Conservation (phyloP, 2,888 invertebrate species). For the Tachina lurida region DNA sequence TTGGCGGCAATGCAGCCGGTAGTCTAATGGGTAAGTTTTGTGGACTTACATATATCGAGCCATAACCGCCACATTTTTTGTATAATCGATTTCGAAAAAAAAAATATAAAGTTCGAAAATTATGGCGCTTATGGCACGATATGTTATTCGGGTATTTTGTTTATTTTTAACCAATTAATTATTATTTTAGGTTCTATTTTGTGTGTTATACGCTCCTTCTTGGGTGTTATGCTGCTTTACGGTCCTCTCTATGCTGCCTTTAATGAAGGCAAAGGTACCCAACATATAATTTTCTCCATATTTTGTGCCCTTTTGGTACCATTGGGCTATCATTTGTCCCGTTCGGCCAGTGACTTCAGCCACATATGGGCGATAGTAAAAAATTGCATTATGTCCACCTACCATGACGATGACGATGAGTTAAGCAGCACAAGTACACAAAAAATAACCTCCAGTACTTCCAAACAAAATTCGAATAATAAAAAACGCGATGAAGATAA, state of each 20-base stretch:
- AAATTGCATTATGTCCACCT: conserved; percentile 87
- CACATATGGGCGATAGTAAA: conserved; percentile 94
- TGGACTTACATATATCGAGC: neutral
- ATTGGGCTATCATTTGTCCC: conserved; percentile 94
- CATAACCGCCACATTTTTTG: too few relatives aligned
- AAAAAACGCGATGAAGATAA: conserved; percentile 53
- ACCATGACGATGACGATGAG: conserved; percentile 88
- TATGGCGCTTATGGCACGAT: too few relatives aligned
- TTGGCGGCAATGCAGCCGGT: conserved; percentile 94
- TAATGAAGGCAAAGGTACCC: conserved; percentile 91
- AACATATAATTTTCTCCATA: conserved; percentile 96
- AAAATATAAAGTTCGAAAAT: too few relatives aligned
- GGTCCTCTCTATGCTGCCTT: conserved; percentile 95
- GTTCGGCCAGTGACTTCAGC: conserved; percentile 95
- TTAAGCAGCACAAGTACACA: conserved; percentile 73
- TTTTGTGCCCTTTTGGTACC: conserved; percentile 95
- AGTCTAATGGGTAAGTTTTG: conserved; percentile 87
- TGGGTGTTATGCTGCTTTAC: conserved; percentile 91
- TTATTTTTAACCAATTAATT: neutral
- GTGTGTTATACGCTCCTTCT: conserved; percentile 90
- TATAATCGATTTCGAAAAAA: too few relatives aligned
- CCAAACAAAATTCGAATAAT: conserved; percentile 53
- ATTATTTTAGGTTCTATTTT: conserved; percentile 86
- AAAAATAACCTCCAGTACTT: conserved; percentile 68
- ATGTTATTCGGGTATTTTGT: neutral